These are phyloP conservation scores for Cotesia typhae DNA, from an alignment of 1,140 invertebrate genomes.

Conservation along the genomic window DNA sequence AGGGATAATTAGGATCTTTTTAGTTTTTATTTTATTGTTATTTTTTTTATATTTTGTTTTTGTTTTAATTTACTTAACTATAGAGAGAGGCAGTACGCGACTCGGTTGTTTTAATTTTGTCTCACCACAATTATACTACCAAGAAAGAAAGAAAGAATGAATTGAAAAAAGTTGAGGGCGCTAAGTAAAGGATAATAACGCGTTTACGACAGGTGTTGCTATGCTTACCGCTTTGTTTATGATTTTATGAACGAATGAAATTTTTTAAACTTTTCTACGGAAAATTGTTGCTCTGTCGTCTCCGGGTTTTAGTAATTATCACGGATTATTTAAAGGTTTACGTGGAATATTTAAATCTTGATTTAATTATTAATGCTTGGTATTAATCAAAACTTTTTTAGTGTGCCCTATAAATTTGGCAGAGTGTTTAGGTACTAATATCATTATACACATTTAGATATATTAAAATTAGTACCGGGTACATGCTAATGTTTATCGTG, in stretches of 20 bases:
- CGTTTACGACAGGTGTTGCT: constrained; percentile 11
- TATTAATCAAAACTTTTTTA: too few relatives aligned
- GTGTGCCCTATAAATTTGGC: not conserved
- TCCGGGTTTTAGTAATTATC: not conserved
- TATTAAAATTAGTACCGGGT: constrained; percentile 17
- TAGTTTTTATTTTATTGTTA: not conserved
- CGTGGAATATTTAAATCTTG: not conserved
- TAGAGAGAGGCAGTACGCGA: not conserved
- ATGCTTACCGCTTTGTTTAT: not conserved
- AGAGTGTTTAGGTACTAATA: too few relatives aligned
- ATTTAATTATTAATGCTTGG: not conserved
- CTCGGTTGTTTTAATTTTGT: constrained; percentile 19
- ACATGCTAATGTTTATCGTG: constrained; percentile 28
- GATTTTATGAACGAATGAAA: constrained; percentile 1
- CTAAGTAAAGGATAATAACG: not conserved
- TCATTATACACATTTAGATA: constrained; percentile 3
- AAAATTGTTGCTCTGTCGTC: not conserved
- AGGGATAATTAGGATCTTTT: constrained; percentile 24
- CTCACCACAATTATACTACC: not conserved
- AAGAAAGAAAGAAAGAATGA: too few relatives aligned
- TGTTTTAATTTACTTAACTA: constrained; percentile 13
- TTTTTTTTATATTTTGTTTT: too few relatives aligned
- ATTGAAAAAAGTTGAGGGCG: not conserved
- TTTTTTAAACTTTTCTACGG: not conserved
- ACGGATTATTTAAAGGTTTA: too few relatives aligned